A percentile compares a stretch with the other conserved stretches of the same genome.
These are phyloP conservation scores for Melanotaenia maccullochi DNA, from an alignment of 2,797 vertebrate species.

Conservation along the genomic window DNA sequence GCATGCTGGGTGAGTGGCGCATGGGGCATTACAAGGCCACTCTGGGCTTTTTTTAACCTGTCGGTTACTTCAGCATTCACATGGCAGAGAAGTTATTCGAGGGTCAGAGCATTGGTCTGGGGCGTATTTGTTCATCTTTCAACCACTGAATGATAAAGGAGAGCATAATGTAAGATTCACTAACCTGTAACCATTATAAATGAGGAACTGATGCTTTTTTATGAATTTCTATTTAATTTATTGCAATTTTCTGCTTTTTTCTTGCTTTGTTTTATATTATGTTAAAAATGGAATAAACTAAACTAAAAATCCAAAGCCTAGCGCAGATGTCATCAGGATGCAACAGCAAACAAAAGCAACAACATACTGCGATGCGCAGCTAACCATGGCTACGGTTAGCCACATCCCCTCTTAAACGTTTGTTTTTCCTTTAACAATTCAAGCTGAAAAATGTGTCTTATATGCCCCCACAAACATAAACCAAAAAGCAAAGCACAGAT, in stretches of 20 bases:
- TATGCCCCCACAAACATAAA: background rate
- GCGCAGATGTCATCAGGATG: background rate
- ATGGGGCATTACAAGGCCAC: slow-evolving; percentile 29
- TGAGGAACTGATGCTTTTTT: background rate
- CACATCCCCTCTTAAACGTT: no score
- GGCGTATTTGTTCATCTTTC: slow-evolving; percentile 24
- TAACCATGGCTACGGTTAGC: no score
- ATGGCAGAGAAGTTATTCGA: background rate
- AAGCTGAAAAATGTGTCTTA: no score
- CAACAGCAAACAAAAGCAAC: no score
- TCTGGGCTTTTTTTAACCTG: slow-evolving; percentile 17
- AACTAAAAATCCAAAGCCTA: background rate
- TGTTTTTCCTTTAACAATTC: no score
- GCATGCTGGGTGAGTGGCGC: slow-evolving; percentile 22
- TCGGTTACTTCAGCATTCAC: slow-evolving; percentile 36
- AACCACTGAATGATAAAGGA: slow-evolving; percentile 13
- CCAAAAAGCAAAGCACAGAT: background rate
- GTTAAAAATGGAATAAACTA: background rate
- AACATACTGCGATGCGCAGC: no score
- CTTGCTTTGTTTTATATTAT: no score
- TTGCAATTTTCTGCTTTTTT: no score
- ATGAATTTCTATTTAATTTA: no score
- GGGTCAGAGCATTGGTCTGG: background rate
- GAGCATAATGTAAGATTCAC: slow-evolving; percentile 3
- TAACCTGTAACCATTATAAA: slow-evolving; percentile 13